phyloP scores from a whole-genome alignment of 2,113 vertebrate genomes.

The Chitala chitala region DNA sequence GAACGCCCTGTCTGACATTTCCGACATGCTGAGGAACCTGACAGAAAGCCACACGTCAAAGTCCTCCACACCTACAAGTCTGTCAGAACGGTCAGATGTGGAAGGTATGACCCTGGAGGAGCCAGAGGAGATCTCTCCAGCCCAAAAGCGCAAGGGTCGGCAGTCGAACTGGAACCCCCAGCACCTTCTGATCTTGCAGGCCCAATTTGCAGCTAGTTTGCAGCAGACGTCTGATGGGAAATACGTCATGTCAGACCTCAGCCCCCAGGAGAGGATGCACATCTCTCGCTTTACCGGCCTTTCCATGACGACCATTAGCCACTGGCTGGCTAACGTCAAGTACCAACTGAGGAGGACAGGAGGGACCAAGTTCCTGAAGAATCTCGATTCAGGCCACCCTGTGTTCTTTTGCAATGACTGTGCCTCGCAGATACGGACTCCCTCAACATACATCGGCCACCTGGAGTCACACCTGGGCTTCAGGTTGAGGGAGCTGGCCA shows the following conservation, averaged over 20 bases:
- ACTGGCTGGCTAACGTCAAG: conserved; percentile 98
- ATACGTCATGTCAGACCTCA: conserved; percentile 93
- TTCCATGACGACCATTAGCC: conserved; percentile 98
- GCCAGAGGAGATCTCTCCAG: conserved; percentile 74
- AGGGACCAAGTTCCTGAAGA: conserved; percentile 98
- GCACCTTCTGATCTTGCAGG: conserved; percentile 94
- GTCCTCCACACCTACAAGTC: conserved; percentile 78
- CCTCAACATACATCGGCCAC: conserved; percentile 91
- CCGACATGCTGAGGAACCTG: conserved; percentile 97
- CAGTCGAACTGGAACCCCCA: conserved; percentile 99
- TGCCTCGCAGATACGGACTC: conserved; percentile 93
- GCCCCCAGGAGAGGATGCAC: conserved; percentile 94
- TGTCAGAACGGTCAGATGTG: conserved; percentile 78
- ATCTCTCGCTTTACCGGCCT: conserved; percentile 94
- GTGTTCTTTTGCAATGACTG: conserved; percentile 98
- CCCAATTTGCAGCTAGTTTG: conserved; percentile 93
- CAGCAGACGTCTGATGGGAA: conserved; percentile 89
- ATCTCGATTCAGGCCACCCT: conserved; percentile 92
- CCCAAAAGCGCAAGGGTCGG: conserved; percentile 93
- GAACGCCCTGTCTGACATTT: conserved; percentile 96
- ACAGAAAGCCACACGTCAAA: conserved; percentile 89
- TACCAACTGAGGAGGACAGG: conserved; percentile 98
- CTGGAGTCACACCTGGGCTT: conserved; percentile 96
- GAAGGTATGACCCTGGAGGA: conserved; percentile 81
- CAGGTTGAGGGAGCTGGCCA: conserved; percentile 89